Evolutionary conservation across 1,140 invertebrate species (phyloP).

Genomic region (Drosophila ananassae): DNA sequence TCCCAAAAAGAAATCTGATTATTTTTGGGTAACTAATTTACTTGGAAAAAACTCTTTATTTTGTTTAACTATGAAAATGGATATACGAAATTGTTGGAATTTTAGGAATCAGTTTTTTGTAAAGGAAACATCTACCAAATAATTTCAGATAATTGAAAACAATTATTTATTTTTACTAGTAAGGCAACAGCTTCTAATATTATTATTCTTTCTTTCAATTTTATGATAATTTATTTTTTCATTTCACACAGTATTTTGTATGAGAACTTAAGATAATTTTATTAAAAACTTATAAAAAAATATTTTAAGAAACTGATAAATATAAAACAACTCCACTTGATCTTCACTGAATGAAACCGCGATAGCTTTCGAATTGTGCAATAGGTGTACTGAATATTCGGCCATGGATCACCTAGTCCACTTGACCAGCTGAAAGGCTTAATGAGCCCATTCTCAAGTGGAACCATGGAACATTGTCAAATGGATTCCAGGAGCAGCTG

Average conservation of each 20-base stretch:
- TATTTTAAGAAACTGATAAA: neutral
- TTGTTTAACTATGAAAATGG: too few relatives aligned
- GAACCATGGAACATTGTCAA: constrained; percentile 36
- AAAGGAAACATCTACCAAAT: too few relatives aligned
- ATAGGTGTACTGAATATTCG: constrained; percentile 51
- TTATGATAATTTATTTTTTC: too few relatives aligned
- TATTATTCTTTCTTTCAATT: too few relatives aligned
- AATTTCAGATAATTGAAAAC: too few relatives aligned
- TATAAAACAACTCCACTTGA: constrained; percentile 10
- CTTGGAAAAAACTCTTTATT: neutral
- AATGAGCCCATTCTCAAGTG: constrained; percentile 45
- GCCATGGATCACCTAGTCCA: constrained; percentile 6
- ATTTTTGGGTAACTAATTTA: neutral
- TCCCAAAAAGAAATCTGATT: neutral
- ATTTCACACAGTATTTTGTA: too few relatives aligned
- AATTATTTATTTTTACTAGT: too few relatives aligned
- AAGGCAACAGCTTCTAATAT: too few relatives aligned
- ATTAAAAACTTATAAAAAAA: neutral
- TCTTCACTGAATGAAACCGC: constrained; percentile 1
- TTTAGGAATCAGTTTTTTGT: too few relatives aligned
- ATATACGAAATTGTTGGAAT: too few relatives aligned
- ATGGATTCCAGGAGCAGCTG: constrained; percentile 17
- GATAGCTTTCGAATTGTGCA: constrained; percentile 26
- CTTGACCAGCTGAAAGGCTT: constrained; percentile 43
- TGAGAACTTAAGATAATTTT: neutral